Base-by-base conservation (phyloP, 2,113 vertebrate genomes). In the Lepus europaeus region DNA sequence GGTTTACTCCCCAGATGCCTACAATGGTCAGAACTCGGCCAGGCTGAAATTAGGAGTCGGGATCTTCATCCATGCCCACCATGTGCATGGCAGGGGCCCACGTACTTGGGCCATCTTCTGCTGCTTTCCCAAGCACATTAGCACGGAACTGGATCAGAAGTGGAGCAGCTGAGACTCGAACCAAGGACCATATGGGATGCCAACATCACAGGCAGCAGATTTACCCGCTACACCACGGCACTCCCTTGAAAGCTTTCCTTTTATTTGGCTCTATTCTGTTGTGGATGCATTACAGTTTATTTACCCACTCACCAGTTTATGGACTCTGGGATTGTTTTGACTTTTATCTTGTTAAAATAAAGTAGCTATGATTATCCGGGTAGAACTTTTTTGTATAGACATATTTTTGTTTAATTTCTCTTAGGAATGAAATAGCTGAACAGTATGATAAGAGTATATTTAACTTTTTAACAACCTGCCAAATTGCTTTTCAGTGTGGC, bases 361-460 rank as follows among this genome's bases (percentile, higher is more conserved):
- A 87, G 1, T n/a, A 56, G 5, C 27, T 89, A 0, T 83, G 23
- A n/a, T n/a, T 36, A 19, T 56, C 83, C 33, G 36, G 56, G 27
- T 53, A 45, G 14, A 66, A 9, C 12, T 45, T n/a, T 91, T 85
- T 88, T 39, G 23, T 69, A 25, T 45, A 13, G 72, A 39, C 68
- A 91, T 53, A 51, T 77, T 25, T 77, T 45, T 45, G 45, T 72
- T 89, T 91, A 59, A 31, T 82, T 51, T 89, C 22, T 86, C 68
- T 27, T 53, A 20, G n/a, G 23, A 51, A 10, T 64, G 22, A 33
- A 82, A 66, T 56, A 79, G 39, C 2, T 14, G 49, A 6, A 11
- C 39, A 10, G 9, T 11, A 23, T 86, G 39, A 12, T 68, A 51
- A 93, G 9, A 31, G 9, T 39, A 22, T 39, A 16, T 76, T 91